Base-by-base conservation (phyloP, 2,113 vertebrate species). In the Phyllopteryx taeniolatus region DNA sequence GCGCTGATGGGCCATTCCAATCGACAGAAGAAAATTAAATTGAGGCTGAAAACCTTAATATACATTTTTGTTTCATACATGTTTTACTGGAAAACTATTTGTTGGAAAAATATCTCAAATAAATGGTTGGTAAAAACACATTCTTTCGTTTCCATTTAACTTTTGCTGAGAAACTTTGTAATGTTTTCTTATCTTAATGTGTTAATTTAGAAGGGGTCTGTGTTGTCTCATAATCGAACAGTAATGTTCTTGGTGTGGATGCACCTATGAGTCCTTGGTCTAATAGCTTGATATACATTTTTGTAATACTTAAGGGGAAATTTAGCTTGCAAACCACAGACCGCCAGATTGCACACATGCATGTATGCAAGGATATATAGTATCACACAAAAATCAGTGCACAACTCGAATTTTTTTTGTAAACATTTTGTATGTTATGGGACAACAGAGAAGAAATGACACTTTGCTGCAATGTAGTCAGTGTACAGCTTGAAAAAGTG, bases 21-120 rank as follows among this genome's bases (percentile, higher is more conserved):
- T 83, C 81, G 72, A 86, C 44, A 51, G 76, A 75, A 69, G 8
- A 77, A 78, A 72, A 63, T 68, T 68, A 44, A 67, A 70, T 33
- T 49, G 76, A 77, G 76, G 74, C 51, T 68, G 43, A 65, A 72
- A 74, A 76, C 67, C 73, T 82, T 31, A 72, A 64, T 49, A 79
- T 76, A 78, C 72, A 77, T 87, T 87, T 90, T 82, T 87, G 83
- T 89, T 86, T 88, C 88, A 78, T 80, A 67, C 84, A 83, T 85
- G 75, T 89, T 83, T 87, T 86, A 84, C 78, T 83, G 87, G 84
- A 77, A 91, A 56, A 88, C 79, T 75, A 76, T 75, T 84, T 85
- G 43, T 76, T 87, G 85, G 60, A 81, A 83, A 84, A 86, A 88
- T 88, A 85, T 92, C 87, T 84, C 71, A 42, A 93, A 92, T 92